Conservation (phyloP, 2,888 invertebrate genomes). For the Cremastobaeus sp. region DNA sequence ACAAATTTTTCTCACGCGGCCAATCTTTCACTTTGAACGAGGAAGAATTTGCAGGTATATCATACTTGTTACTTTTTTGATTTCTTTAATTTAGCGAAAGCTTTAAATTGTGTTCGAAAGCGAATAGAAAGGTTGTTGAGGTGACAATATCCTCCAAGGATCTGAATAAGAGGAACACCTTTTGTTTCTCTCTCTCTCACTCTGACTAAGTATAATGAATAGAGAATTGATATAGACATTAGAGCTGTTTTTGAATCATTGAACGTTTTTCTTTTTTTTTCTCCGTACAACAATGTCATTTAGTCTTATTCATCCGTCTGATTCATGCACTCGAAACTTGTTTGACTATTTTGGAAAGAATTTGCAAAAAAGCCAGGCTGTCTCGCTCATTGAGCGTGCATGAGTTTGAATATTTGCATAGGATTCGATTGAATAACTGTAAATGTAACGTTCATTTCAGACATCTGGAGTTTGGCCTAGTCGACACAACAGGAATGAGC, state of each 20-base stretch:
- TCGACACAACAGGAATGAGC: slow-evolving; percentile 93
- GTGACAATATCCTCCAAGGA: slow-evolving; percentile 26
- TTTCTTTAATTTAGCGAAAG: background rate
- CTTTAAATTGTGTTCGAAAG: slow-evolving; percentile 2
- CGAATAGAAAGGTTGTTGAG: slow-evolving; percentile 16
- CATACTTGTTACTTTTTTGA: slow-evolving; percentile 11
- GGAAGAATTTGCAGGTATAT: slow-evolving; percentile 59
- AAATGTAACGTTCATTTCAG: slow-evolving; percentile 76
- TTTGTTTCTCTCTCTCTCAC: slow-evolving; percentile 9
- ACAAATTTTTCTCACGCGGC: slow-evolving; percentile 6
- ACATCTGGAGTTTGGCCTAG: slow-evolving; percentile 91
- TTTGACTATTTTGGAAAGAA: too few relatives aligned
- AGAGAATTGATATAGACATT: background rate
- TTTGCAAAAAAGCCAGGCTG: too few relatives aligned
- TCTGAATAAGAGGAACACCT: background rate
- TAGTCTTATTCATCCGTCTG: too few relatives aligned
- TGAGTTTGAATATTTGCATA: too few relatives aligned
- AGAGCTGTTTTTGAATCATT: slow-evolving; percentile 10
- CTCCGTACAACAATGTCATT: background rate
- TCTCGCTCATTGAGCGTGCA: too few relatives aligned
- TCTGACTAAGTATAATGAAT: slow-evolving; percentile 13
- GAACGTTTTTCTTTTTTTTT: too few relatives aligned
- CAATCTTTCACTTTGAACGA: slow-evolving; percentile 39
- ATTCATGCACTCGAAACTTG: too few relatives aligned
- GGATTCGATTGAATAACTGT: too few relatives aligned